Evolutionary conservation across 2,113 vertebrate genomes (phyloP), one percentile per base, ranked within the genome.

Genomic region (Cololabis saira): DNA sequence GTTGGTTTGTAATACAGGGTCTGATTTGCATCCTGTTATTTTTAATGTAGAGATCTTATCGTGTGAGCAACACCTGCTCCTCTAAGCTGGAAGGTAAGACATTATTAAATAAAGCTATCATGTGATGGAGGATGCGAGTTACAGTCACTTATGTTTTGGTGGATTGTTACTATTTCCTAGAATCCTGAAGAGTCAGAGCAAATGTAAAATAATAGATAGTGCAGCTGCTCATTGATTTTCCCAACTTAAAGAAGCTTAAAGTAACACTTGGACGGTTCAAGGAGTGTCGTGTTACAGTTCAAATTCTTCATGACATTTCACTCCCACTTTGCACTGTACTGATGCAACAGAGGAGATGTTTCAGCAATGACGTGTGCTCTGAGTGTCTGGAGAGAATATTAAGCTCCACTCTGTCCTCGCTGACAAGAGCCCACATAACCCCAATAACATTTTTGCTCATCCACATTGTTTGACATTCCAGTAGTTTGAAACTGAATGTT

Each of bases 341-440:
- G 85, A 89, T 85, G 89, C 83, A 90, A 89, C 67, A 61, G 55
- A 52, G 48, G 66, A 72, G 65, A 50, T 84, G 82, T 87, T 85
- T 74, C 52, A 70, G 87, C 78, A 87, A 87, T 84, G 24, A 79
- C 66, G 66, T 78, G 81, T 76, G 61, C 65, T 61, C 63, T 60
- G 37, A 43, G 54, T 18, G 62, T 61, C 74, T 78, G 64, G 51
- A 71, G 66, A 64, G 71, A 65, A 65, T 76, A 77, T 76, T 37
- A 67, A 60, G 57, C 50, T 74, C 73, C 68, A 67, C 24, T 71
- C 72, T 71, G 47, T 73, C 69, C 55, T 74, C 58, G 53, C 60
- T 69, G 50, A 73, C 69, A 37, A 68, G 62, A 79, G 53, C 69
- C 64, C 67, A 24, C 72, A 67, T 51, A 11, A 61, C 45, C n/a